Percentiles rank a stretch among this genome's conserved stretches.
Evolutionary conservation across 1,140 invertebrate species (phyloP).

Genomic region (Mercenaria mercenaria): DNA sequence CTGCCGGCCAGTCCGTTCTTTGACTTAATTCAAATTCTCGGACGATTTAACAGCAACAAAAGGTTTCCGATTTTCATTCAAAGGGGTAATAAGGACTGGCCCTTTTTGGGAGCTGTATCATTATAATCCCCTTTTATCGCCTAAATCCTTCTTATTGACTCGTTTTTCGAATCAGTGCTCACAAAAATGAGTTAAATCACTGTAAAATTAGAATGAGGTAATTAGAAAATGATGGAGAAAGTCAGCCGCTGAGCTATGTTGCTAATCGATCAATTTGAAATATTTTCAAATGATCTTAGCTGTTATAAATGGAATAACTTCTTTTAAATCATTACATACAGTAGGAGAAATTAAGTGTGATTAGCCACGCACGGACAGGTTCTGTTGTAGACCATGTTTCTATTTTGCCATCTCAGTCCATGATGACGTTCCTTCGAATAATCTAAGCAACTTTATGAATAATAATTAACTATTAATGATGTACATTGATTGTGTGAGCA

Average conservation of each 20-base stretch:
- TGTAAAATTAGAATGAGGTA: constrained; percentile 62
- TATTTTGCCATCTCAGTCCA: too few species aligned
- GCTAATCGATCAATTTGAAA: not conserved
- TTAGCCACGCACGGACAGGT: too few species aligned
- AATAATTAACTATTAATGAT: too few species aligned
- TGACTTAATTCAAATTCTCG: constrained; percentile 65
- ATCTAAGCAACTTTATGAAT: too few species aligned
- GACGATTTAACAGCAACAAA: constrained; percentile 59
- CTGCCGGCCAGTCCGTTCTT: constrained; percentile 8
- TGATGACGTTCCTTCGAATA: too few species aligned
- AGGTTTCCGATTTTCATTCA: constrained; percentile 35
- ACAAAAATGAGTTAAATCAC: constrained; percentile 59
- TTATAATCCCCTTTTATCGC: constrained; percentile 54
- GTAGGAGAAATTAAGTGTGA: too few species aligned
- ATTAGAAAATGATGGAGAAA: constrained; percentile 38
- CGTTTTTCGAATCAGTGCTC: constrained; percentile 47
- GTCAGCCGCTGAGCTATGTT: not conserved
- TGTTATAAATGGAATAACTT: not conserved
- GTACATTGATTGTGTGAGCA: too few species aligned
- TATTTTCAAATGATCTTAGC: not conserved
- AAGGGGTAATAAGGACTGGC: constrained; percentile 30
- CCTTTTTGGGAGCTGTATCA: constrained; percentile 55
- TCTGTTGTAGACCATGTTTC: too few species aligned
- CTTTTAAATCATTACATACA: too few species aligned
- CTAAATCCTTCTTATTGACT: constrained; percentile 67